Evolutionary conservation across 2,888 invertebrate species (phyloP).

Genomic region (Merodon equestris): DNA sequence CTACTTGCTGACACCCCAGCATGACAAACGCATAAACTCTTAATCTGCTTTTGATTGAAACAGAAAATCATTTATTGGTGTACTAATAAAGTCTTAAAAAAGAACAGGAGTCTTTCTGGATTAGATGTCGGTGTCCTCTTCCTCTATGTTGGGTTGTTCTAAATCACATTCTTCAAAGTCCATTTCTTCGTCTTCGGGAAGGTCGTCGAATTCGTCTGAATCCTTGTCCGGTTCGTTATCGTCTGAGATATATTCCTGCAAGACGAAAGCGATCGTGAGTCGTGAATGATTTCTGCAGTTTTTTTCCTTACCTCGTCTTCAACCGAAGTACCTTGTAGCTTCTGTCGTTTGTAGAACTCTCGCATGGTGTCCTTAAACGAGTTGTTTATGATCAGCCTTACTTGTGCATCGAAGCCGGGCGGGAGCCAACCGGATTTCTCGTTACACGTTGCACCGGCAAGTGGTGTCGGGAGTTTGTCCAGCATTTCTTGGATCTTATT

Average conservation of each 20-base stretch:
- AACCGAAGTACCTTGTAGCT: conserved; percentile 61
- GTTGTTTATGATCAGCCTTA: conserved; percentile 86
- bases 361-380: conserved; percentile 81
- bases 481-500: conserved; percentile 89
- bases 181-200: conserved; percentile 70
- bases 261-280: neutral
- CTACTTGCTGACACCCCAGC: conserved; percentile 38
- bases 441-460: conserved; percentile 83
- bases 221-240: conserved; percentile 62
- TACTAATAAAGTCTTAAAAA: conserved; percentile 47
- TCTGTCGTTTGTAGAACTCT: conserved; percentile 75
- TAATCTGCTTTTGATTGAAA: conserved; percentile 55
- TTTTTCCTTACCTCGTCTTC: conserved; percentile 69
- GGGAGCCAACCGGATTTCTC: conserved; percentile 90
- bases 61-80: conserved; percentile 47
- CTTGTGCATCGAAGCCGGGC: conserved; percentile 83
- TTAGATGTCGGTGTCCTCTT: conserved; percentile 31
- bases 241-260: conserved; percentile 64
- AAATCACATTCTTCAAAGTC: conserved; percentile 31
- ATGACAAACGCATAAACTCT: conserved; percentile 28
- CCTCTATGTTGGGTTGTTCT: conserved; percentile 17
- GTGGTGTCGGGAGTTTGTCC: conserved; percentile 82
- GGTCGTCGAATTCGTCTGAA: conserved; percentile 70
- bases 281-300: neutral
- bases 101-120: conserved; percentile 8